phyloP scores from a whole-genome alignment of 2,797 vertebrate species.

The Sebastes taczanowskii region DNA sequence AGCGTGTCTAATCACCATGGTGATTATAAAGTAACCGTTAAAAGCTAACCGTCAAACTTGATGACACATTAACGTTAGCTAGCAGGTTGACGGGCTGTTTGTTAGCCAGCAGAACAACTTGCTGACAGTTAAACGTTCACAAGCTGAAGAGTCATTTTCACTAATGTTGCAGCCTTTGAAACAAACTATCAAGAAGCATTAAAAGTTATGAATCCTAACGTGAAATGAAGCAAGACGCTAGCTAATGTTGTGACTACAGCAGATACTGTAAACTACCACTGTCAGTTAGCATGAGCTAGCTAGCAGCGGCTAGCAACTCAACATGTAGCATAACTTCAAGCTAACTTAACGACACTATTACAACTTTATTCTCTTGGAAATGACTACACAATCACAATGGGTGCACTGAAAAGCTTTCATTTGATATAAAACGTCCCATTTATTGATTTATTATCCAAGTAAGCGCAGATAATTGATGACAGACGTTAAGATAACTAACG shows the following conservation, averaged over 20 bases:
- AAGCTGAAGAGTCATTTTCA: not conserved
- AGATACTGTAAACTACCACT: constrained; percentile 26
- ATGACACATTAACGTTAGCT: constrained; percentile 24
- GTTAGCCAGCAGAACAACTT: constrained; percentile 21
- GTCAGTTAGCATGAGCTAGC: constrained; percentile 13
- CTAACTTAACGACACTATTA: not conserved
- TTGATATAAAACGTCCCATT: not conserved
- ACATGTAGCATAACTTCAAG: not conserved
- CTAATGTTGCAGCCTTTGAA: not conserved
- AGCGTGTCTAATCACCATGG: not conserved
- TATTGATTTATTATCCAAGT: constrained; percentile 2
- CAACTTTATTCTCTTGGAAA: not conserved
- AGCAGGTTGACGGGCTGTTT: constrained; percentile 38
- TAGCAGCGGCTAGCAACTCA: constrained; percentile 53
- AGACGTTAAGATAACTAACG: not conserved
- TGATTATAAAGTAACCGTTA: not conserved
- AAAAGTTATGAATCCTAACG: not conserved
- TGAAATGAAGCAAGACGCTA: not conserved
- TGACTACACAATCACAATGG: fast-evolving
- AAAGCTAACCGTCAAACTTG: constrained; percentile 25
- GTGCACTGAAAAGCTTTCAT: fast-evolving
- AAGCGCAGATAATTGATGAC: constrained; percentile 20
- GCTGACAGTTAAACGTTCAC: not conserved
- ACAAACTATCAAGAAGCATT: not conserved
- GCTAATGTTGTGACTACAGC: constrained; percentile 25